These are phyloP conservation scores for Clarias platycephalus DNA, from an alignment of 2,797 vertebrate genomes.

Conservation along the genomic window DNA sequence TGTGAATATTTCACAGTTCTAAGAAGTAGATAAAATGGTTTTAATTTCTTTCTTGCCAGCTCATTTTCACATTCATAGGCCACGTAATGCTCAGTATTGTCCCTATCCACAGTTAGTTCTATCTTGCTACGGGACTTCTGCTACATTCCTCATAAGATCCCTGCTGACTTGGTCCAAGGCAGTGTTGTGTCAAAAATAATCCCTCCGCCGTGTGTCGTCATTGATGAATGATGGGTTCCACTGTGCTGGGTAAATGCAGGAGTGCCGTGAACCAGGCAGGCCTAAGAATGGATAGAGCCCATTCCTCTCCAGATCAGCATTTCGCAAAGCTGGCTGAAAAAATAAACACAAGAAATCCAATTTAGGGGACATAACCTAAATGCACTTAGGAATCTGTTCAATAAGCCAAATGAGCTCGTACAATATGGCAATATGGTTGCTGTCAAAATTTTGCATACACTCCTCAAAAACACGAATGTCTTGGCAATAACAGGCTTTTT, in stretches of 20 bases:
- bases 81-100: conserved; percentile 45
- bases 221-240: conserved; percentile 96
- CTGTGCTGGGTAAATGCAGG: conserved; percentile 95
- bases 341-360: background rate
- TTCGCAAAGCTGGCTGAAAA: conserved; percentile 85
- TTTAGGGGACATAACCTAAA: background rate
- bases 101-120: conserved; percentile 15
- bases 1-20: conserved; percentile 38
- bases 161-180: conserved; percentile 11
- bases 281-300: conserved; percentile 91
- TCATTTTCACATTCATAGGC: conserved; percentile 57
- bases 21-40: conserved; percentile 14
- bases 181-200: conserved; percentile 85
- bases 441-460: too few relatives aligned
- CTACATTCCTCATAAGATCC: conserved; percentile 17
- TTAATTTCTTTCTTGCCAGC: conserved; percentile 39
- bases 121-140: background rate
- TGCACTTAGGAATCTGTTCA: background rate
- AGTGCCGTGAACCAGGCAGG: conserved; percentile 93
- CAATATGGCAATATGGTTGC: background rate
- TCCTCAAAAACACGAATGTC: too few relatives aligned
- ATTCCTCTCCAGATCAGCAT: conserved; percentile 91
- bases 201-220: conserved; percentile 91
- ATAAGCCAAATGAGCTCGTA: background rate
- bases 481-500: too few relatives aligned